phyloP scores from a whole-genome alignment of 2,888 invertebrate species.

The Embidobia sp. region DNA sequence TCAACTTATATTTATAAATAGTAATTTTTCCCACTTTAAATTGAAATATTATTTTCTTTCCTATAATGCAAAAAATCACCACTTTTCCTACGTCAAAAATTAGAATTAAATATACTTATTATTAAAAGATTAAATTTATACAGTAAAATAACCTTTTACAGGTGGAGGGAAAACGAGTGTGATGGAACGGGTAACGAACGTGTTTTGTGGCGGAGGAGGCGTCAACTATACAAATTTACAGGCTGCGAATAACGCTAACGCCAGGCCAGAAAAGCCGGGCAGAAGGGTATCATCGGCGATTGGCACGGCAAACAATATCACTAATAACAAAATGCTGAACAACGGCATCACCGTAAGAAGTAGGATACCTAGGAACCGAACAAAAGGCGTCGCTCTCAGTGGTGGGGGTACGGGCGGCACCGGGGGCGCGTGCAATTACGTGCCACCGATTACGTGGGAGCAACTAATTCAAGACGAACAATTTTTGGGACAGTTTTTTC shows the following conservation, averaged over 20 bases:
- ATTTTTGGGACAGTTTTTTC: constrained; percentile 92
- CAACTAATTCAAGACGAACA: constrained; percentile 92
- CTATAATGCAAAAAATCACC: too few species aligned
- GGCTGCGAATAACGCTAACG: constrained; percentile 74
- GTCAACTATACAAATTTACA: constrained; percentile 82
- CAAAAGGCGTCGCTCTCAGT: constrained; percentile 71
- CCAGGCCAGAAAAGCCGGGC: constrained; percentile 78
- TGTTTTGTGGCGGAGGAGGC: constrained; percentile 90
- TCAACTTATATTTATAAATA: too few species aligned
- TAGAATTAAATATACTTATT: too few species aligned
- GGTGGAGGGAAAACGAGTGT: constrained; percentile 86
- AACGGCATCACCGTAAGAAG: constrained; percentile 69
- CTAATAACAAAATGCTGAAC: constrained; percentile 75
- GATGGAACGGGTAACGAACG: constrained; percentile 94
- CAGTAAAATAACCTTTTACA: constrained; percentile 57
- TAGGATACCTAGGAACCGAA: constrained; percentile 72
- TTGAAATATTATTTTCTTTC: too few species aligned
- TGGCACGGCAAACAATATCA: constrained; percentile 70
- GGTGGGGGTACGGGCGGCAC: constrained; percentile 68
- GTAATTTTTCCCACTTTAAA: too few species aligned
- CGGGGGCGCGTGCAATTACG: constrained; percentile 73
- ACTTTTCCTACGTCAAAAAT: too few species aligned
- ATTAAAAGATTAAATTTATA: too few species aligned
- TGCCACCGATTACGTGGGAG: constrained; percentile 83
- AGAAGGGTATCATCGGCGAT: constrained; percentile 74